Conservation (phyloP, 2,888 invertebrate genomes). For the Itoplectis maculator region DNA sequence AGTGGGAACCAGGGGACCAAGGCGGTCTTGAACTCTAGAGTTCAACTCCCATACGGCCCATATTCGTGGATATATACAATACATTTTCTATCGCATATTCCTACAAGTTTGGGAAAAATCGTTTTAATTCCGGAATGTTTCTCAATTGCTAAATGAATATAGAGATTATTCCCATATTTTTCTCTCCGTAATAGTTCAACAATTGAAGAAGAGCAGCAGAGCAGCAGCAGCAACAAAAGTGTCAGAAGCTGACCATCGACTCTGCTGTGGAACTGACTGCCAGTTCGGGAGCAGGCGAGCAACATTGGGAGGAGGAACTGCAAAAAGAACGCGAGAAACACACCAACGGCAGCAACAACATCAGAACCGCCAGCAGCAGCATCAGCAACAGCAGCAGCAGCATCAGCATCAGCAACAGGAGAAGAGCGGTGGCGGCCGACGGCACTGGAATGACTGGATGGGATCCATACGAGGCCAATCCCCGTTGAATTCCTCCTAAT, state of each 20-base stretch:
- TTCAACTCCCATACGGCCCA: too few species aligned
- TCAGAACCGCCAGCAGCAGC: constrained; percentile 38
- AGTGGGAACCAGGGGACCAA: too few species aligned
- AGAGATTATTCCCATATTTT: too few species aligned
- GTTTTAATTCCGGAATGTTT: too few species aligned
- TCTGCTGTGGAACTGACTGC: constrained; percentile 21
- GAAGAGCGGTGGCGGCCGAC: constrained; percentile 38
- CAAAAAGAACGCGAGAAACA: constrained; percentile 44
- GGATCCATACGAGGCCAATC: constrained; percentile 83
- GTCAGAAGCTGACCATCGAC: background rate
- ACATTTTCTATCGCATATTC: too few species aligned
- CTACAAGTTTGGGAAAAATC: too few species aligned
- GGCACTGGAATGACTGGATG: constrained; percentile 80
- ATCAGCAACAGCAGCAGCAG: constrained; percentile 34
- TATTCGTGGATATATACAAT: too few species aligned
- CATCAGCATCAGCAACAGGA: constrained; percentile 37
- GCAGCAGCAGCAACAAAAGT: constrained; percentile 44
- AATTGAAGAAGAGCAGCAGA: constrained; percentile 80
- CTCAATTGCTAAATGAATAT: too few species aligned
- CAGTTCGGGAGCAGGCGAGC: constrained; percentile 24
- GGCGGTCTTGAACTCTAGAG: too few species aligned
- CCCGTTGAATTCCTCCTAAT: constrained; percentile 84
- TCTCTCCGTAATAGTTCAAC: too few species aligned
- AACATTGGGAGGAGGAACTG: constrained; percentile 35
- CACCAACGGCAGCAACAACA: constrained; percentile 36